These are phyloP conservation scores for Eupsilia transversa DNA, from an alignment of 2,888 invertebrate species.

Conservation along the genomic window DNA sequence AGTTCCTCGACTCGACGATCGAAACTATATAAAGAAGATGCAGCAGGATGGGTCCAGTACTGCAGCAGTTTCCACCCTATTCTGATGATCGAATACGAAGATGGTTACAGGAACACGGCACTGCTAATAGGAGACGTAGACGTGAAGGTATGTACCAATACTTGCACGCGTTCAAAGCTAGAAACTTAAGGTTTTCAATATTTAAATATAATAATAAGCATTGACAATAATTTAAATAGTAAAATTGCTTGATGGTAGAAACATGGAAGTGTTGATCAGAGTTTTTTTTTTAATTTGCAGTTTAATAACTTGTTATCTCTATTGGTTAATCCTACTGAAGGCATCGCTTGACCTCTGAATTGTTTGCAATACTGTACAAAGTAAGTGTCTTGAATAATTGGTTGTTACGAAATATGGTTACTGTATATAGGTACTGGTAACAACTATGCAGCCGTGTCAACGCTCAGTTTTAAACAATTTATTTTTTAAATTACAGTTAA, in stretches of 20 bases:
- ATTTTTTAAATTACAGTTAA: background rate
- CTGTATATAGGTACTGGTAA: background rate
- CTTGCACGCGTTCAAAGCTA: background rate
- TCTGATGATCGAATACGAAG: too few species aligned
- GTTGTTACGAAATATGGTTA: background rate
- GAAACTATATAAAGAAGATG: background rate
- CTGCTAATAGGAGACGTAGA: background rate
- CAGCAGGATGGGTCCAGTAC: background rate
- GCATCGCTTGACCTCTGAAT: background rate
- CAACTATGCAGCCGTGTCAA: background rate
- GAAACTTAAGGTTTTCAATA: background rate
- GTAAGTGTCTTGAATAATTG: background rate
- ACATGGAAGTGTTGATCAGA: background rate
- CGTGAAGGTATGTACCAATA: background rate
- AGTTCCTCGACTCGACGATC: background rate
- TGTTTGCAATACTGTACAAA: slow-evolving; percentile 3
- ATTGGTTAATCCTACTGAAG: background rate
- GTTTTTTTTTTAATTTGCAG: background rate
- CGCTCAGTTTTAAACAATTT: background rate
- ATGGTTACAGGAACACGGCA: background rate
- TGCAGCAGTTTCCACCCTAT: background rate
- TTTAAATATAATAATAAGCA: background rate
- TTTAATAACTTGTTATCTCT: background rate
- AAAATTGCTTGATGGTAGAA: background rate
- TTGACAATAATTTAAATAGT: background rate